Evolutionary conservation across 2,113 vertebrate species (phyloP).

Genomic region (Notothenia coriiceps): DNA sequence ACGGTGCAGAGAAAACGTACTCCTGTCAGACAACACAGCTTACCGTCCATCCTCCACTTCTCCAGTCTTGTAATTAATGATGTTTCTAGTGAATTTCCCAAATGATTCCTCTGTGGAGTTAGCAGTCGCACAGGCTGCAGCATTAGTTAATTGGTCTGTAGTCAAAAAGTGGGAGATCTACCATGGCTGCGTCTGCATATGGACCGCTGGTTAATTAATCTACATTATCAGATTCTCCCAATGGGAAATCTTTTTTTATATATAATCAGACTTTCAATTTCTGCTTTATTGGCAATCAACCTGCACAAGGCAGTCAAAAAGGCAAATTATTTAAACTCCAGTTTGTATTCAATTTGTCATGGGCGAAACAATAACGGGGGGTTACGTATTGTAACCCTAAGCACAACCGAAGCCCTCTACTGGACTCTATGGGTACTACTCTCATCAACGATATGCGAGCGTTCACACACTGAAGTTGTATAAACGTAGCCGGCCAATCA

Average conservation of each 20-base stretch:
- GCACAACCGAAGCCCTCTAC: too few species aligned
- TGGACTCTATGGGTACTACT: too few species aligned
- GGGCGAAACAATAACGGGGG: too few species aligned
- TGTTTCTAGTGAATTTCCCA: conserved; percentile 43
- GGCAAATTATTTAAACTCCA: background rate
- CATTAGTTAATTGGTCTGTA: conserved; percentile 58
- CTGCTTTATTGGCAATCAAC: background rate
- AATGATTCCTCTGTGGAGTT: conserved; percentile 52
- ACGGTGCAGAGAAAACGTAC: background rate
- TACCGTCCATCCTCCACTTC: conserved; percentile 6
- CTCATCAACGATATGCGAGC: too few species aligned
- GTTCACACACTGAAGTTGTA: too few species aligned
- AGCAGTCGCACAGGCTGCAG: conserved; percentile 1
- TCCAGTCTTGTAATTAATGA: conserved; percentile 34
- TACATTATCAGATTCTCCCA: conserved; percentile 25
- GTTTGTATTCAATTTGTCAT: background rate
- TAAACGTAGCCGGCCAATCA: too few species aligned
- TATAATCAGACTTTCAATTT: conserved; percentile 35
- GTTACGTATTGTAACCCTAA: too few species aligned
- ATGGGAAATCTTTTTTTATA: conserved; percentile 1
- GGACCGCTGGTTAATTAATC: conserved; percentile 64
- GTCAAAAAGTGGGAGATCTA: conserved; percentile 65
- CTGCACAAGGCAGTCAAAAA: background rate
- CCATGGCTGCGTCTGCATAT: conserved; percentile 49
- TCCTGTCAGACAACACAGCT: background rate